Evolutionary conservation across 2,113 vertebrate species (phyloP).

Genomic region (Xenus cinereus): DNA sequence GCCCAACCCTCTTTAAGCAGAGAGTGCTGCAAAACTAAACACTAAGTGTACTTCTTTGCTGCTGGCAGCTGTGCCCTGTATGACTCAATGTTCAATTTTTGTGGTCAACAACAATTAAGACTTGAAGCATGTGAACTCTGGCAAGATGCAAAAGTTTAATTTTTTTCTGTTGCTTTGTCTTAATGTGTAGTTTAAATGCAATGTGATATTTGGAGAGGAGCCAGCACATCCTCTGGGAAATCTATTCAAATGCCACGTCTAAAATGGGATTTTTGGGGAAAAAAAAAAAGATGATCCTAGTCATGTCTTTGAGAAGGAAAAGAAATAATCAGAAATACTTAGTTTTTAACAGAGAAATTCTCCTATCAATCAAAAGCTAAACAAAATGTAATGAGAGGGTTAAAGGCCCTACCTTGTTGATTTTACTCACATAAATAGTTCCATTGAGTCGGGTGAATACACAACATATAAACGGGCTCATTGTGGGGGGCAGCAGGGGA

Average conservation of each 20-base stretch:
- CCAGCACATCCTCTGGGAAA: background rate
- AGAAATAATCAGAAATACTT: background rate
- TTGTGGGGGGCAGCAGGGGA: rapidly evolving
- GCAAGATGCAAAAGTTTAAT: background rate
- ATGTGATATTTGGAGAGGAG: background rate
- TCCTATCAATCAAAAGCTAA: background rate
- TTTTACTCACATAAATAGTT: background rate
- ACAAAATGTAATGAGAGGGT: background rate
- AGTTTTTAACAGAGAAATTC: background rate
- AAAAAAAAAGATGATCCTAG: background rate
- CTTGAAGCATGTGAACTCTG: background rate
- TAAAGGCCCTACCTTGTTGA: background rate
- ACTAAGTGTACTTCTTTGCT: background rate
- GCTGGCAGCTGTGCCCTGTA: background rate
- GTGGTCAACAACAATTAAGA: background rate
- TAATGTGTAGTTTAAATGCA: background rate
- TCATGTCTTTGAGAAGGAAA: background rate
- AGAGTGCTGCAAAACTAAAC: background rate
- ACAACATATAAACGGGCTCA: background rate
- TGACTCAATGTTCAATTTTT: background rate
- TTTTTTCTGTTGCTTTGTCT: background rate
- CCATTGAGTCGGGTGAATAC: background rate
- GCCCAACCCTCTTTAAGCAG: background rate
- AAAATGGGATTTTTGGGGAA: background rate
- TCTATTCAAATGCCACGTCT: background rate